These are phyloP conservation scores for Phalacrocorax aristotelis DNA, from an alignment of 2,113 vertebrate species.

Conservation along the genomic window DNA sequence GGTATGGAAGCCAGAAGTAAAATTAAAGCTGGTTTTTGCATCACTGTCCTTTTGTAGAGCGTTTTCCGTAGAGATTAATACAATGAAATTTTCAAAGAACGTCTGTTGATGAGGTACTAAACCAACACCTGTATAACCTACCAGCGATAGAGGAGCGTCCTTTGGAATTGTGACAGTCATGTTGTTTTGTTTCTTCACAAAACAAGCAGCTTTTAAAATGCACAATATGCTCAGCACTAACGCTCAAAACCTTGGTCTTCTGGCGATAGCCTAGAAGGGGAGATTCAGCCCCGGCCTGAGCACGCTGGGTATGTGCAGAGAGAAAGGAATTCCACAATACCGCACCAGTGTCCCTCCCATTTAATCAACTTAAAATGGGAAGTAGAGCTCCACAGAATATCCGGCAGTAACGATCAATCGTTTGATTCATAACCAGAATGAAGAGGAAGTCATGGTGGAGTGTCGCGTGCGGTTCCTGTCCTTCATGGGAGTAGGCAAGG, in stretches of 20 bases:
- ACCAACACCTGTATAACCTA: not conserved
- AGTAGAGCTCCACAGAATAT: not conserved
- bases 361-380: not conserved
- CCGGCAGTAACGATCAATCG: not conserved
- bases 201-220: not conserved
- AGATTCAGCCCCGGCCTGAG: not conserved
- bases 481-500: slow-evolving; percentile 97
- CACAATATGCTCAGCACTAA: not conserved
- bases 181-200: not conserved
- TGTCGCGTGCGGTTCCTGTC: slow-evolving; percentile 96
- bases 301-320: not conserved
- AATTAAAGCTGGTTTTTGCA: not conserved
- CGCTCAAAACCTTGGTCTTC: not conserved
- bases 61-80: not conserved
- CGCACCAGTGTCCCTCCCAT: not conserved
- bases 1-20: not conserved
- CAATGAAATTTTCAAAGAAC: not conserved
- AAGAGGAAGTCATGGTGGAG: slow-evolving; percentile 92
- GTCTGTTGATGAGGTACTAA: not conserved
- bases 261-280: not conserved
- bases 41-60: not conserved
- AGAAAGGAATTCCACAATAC: not conserved
- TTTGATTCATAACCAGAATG: slow-evolving; percentile 71
- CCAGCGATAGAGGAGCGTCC: not conserved
- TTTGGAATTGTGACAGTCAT: not conserved